Evolutionary conservation across 2,888 invertebrate genomes (phyloP).

Genomic region (Endotricha flammealis): DNA sequence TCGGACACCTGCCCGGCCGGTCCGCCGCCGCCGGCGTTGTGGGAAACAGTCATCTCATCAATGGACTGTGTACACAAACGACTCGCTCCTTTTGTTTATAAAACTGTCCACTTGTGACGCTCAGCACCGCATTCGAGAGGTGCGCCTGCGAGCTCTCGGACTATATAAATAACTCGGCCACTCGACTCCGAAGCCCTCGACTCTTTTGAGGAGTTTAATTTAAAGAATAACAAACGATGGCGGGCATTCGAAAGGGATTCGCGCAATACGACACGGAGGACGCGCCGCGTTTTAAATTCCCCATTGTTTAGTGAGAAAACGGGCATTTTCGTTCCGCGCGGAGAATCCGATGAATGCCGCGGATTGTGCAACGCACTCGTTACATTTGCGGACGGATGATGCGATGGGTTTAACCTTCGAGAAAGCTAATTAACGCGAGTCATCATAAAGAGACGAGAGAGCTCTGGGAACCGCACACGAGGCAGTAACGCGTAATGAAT

Average conservation of each 20-base stretch:
- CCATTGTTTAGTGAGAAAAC: conserved; percentile 49
- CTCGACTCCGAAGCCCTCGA: conserved; percentile 26
- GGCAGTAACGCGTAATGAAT: conserved; percentile 36
- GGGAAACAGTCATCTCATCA: conserved; percentile 65
- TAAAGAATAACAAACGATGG: conserved; percentile 27
- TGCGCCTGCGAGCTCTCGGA: conserved; percentile 37
- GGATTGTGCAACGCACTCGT: conserved; percentile 42
- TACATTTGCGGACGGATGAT: conserved; percentile 36
- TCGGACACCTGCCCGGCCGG: conserved; percentile 57
- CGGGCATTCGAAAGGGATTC: conserved; percentile 33
- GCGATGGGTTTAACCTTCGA: conserved; percentile 40
- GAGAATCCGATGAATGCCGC: conserved; percentile 37
- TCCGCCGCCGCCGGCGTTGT: conserved; percentile 48
- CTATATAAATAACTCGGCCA: conserved; percentile 54
- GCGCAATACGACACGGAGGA: conserved; percentile 31
- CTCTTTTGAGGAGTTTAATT: conserved; percentile 23
- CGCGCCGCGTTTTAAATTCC: conserved; percentile 32
- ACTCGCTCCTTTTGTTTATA: conserved; percentile 67
- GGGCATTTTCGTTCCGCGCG: conserved; percentile 41
- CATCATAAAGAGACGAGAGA: conserved; percentile 35
- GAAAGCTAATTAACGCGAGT: conserved; percentile 53
- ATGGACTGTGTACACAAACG: conserved; percentile 58
- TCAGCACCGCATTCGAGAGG: conserved; percentile 47
- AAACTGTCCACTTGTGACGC: conserved; percentile 71
- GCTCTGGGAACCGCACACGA: conserved; percentile 37